Evolutionary conservation across 2,888 invertebrate genomes (phyloP), one percentile per base, ranked within the genome.

Genomic region (Cheilosia soror): DNA sequence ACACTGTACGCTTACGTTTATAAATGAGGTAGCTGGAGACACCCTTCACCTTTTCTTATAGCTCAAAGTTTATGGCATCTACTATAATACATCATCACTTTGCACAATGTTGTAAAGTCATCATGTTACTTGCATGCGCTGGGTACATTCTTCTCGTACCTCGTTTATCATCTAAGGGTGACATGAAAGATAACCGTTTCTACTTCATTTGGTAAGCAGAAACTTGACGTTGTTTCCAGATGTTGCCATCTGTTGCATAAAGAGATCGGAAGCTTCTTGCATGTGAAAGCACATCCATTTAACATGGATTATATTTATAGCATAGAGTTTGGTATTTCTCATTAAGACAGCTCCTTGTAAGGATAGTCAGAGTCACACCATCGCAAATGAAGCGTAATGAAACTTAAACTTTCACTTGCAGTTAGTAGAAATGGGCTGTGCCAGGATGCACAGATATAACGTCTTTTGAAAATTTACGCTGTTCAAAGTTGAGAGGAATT

Each of bases 221-320:
- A 47, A 15, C 20, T 47, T 15, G 5, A 55, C 29, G 40, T 29
- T 42, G 27, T 29, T 31, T 29, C 40, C 66, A 68, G 51, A 66
- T 66, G 20, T 55, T 68, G 29, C 55, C 31, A 31, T 68, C 42
- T 44, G 31, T 33, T 68, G 29, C 20, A 57, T 31, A 31, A 20
- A 55, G 44, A 31, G 29, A 15, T 31, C 15, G 13, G 20, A 68
- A 68, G 13, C 44, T 44, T 55, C 29, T 57, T 7, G 13, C 42
- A 57, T 42, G 44, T 44, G 31, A 20, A 57, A 11, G 40, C 40
- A n/a, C 29, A 53, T 53, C 40, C 51, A 42, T 29, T 27, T 58
- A 20, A 9, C 37, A 40, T 25, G 7, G 13, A 20, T 40, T 25
- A 58, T 7, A 3, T 11, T 37, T 1, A 20, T 15, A 9, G 15